phyloP scores from a whole-genome alignment of 2,888 invertebrate genomes.

The Drosophila cognata region DNA sequence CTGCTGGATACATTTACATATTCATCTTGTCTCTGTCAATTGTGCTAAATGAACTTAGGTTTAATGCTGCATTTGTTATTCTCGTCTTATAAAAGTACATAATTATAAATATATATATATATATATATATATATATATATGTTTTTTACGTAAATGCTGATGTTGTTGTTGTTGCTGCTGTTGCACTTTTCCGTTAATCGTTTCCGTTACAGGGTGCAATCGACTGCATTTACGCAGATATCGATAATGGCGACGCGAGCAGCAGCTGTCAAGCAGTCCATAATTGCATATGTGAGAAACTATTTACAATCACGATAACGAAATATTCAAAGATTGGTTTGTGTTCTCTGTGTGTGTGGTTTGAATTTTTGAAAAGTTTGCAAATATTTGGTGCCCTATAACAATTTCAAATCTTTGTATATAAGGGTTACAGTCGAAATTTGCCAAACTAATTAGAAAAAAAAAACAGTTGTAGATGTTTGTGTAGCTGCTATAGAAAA shows the following conservation, averaged over 20 bases:
- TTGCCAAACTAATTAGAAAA: neutral
- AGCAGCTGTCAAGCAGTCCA: conserved; percentile 15
- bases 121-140: conserved; percentile 9
- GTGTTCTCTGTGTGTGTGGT: neutral
- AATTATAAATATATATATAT: conserved; percentile 12
- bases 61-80: conserved; percentile 32
- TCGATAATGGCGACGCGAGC: conserved; percentile 20
- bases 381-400: neutral
- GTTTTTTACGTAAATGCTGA: neutral
- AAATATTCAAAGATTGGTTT: conserved; percentile 10
- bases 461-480: conserved; percentile 3
- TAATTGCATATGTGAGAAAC: conserved; percentile 32
- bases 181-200: conserved; percentile 8
- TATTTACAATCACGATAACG: conserved; percentile 39
- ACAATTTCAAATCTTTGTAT: neutral
- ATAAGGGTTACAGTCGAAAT: neutral
- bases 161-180: conserved; percentile 5
- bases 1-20: conserved; percentile 15
- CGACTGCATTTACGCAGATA: conserved; percentile 10
- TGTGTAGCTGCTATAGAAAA: conserved; percentile 21
- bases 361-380: neutral
- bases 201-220: conserved; percentile 6
- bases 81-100: conserved; percentile 37
- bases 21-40: conserved; percentile 39
- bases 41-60: conserved; percentile 66